Evolutionary conservation across 2,888 invertebrate genomes (phyloP).

Genomic region (Eretmocerus hayati): DNA sequence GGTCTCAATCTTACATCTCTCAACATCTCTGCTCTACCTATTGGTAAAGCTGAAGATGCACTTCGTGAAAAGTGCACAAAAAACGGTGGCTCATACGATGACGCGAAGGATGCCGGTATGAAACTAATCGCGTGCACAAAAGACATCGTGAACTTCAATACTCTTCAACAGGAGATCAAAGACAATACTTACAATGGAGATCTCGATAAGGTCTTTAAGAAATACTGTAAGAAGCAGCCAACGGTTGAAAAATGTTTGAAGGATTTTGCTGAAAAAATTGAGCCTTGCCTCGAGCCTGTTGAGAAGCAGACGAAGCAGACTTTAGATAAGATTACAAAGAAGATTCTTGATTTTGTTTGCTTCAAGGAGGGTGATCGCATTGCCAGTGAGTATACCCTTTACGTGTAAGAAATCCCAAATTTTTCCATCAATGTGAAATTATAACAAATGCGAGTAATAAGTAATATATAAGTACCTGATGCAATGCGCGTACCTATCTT

Average conservation of each 20-base stretch:
- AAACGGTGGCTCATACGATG: conserved; percentile 55
- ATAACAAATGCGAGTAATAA: too few species aligned
- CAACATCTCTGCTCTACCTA: conserved; percentile 35
- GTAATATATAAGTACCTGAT: too few species aligned
- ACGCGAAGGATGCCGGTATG: conserved; percentile 48
- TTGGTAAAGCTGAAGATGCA: conserved; percentile 47
- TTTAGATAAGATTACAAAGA: conserved; percentile 61
- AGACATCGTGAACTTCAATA: conserved; percentile 53
- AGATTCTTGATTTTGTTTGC: conserved; percentile 67
- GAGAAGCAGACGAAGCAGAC: conserved; percentile 59
- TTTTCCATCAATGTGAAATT: too few species aligned
- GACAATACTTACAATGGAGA: conserved; percentile 62
- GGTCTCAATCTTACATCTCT: conserved; percentile 21
- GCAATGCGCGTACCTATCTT: too few species aligned
- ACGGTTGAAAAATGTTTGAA: conserved; percentile 57
- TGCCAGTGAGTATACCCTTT: conserved; percentile 62
- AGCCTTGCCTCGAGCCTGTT: conserved; percentile 57
- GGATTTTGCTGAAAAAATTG: conserved; percentile 51
- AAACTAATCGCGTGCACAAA: conserved; percentile 53
- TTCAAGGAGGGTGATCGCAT: conserved; percentile 76
- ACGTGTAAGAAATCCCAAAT: too few species aligned
- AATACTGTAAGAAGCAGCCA: conserved; percentile 64
- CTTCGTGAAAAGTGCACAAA: conserved; percentile 62
- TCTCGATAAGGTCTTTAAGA: conserved; percentile 64
- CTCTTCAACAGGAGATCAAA: conserved; percentile 60